These are phyloP conservation scores for Sphaerophoria taeniata DNA, from an alignment of 2,888 invertebrate genomes.

Conservation along the genomic window DNA sequence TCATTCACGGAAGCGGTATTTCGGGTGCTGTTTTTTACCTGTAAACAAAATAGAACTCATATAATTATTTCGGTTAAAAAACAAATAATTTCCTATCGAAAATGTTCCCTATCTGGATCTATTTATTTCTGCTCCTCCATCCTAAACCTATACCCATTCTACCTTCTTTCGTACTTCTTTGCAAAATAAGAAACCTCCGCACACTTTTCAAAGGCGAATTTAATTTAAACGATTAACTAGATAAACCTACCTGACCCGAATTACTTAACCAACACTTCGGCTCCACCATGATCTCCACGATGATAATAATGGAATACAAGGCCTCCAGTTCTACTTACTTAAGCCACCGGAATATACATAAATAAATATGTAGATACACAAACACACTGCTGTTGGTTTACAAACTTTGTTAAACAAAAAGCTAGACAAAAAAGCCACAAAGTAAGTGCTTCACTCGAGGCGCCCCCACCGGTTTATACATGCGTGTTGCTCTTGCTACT, in stretches of 20 bases:
- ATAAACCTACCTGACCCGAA: constrained; percentile 64
- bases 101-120: too few species aligned
- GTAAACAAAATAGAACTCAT: too few species aligned
- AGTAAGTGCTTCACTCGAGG: constrained; percentile 2
- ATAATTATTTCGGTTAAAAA: too few species aligned
- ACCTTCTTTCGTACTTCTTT: background rate
- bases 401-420: constrained; percentile 7
- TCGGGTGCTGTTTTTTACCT: too few species aligned
- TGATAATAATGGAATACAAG: background rate
- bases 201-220: constrained; percentile 46
- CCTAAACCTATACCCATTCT: too few species aligned
- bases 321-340: constrained; percentile 20
- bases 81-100: too few species aligned
- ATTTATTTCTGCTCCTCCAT: too few species aligned
- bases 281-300: background rate
- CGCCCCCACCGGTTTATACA: constrained; percentile 40
- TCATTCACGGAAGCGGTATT: too few species aligned
- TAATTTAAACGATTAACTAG: constrained; percentile 71
- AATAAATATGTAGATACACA: background rate
- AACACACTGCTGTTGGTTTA: background rate
- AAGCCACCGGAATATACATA: constrained; percentile 16
- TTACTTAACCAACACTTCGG: constrained; percentile 19
- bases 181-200: background rate
- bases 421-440: background rate
- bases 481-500: constrained; percentile 63